Base-by-base conservation (phyloP, 2,888 invertebrate genomes). In the Uropetala carovei region DNA sequence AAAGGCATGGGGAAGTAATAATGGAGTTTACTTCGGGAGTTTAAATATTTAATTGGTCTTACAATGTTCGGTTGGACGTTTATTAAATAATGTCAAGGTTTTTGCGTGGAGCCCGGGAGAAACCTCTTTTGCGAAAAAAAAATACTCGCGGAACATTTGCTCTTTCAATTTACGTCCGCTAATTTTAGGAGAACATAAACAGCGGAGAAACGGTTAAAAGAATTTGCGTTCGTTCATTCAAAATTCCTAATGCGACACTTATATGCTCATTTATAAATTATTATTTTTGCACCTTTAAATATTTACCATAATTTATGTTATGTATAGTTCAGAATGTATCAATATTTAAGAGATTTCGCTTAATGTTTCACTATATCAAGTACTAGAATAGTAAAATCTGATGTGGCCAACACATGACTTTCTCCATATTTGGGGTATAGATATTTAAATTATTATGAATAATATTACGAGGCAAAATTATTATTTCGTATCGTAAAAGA, bases 41-140 rank as follows among this genome's bases (percentile, higher is more conserved):
- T 75, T 75, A 75, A 75, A 75, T 75, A 75, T 75, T 75, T 75
- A 75, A 75, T 75, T 75, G 22, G 75, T 18, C 27, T 27, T 75
- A 75, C 27, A 27, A 75, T 75, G 75, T 22, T 27, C 27, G 43
- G 43, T 43, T 43, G 43, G 43, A 43, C 43, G 75, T 22, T 75
- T 75, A 75, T 75, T 27, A 75, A 75, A 75, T 75, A 10, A 75
- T 27, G 75, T 27, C 13, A 27, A 75, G 75, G 27, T 27, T 75
- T 14, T 75, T 75, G 27, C 22, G 22, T 27, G 13, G 27, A 27
- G 75, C 27, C 75, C 0, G 13, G 75, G 22, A 43, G 22, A 27
- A 75, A 75, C 27, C 22, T 27, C 27, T 0, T 75, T 75, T 75
- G 22, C 75, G 9, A 27, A 27, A 43, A 3, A n/a, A 43, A 27